A percentile compares a stretch with the other conserved stretches of the same genome.
phyloP scores from a whole-genome alignment of 2,113 vertebrate species.

The Lates calcarifer region DNA sequence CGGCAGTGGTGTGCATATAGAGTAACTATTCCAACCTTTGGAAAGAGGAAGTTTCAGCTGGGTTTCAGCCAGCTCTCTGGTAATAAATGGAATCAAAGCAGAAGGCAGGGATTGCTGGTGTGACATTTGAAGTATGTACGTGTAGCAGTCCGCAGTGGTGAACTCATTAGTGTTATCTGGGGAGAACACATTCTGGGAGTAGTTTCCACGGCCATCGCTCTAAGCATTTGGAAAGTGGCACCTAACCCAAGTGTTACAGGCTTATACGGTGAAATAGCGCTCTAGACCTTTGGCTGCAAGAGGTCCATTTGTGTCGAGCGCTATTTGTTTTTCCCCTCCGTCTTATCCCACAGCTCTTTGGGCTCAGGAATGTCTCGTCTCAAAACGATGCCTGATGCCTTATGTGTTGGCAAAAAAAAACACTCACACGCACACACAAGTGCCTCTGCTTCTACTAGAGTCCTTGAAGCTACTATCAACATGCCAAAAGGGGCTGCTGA shows the following conservation, averaged over 20 bases:
- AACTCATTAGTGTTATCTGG: slow-evolving; percentile 71
- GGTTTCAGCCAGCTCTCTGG: not conserved
- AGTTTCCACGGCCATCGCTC: slow-evolving; percentile 71
- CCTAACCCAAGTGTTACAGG: slow-evolving; percentile 73
- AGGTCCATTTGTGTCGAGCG: slow-evolving; percentile 68
- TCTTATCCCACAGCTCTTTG: slow-evolving; percentile 75
- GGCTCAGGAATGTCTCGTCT: slow-evolving; percentile 71
- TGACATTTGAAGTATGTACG: slow-evolving; percentile 66
- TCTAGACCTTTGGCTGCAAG: slow-evolving; percentile 61
- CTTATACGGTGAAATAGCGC: slow-evolving; percentile 64
- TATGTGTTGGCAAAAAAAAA: slow-evolving; percentile 49
- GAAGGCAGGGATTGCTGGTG: slow-evolving; percentile 31
- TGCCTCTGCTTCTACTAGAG: slow-evolving; percentile 31
- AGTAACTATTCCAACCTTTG: not conserved
- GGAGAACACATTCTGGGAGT: slow-evolving; percentile 62
- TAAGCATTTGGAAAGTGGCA: slow-evolving; percentile 74
- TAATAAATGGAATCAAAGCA: not conserved
- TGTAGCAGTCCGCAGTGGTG: slow-evolving; percentile 52
- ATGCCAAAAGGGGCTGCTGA: slow-evolving; percentile 48
- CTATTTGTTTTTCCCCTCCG: slow-evolving; percentile 80
- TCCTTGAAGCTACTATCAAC: slow-evolving; percentile 50
- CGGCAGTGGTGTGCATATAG: slow-evolving; percentile 22
- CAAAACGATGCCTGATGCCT: slow-evolving; percentile 67
- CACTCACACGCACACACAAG: slow-evolving; percentile 20
- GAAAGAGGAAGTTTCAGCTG: not conserved